Conservation (phyloP, 1,140 invertebrate genomes). For the Lordiphosa stackelbergi region DNA sequence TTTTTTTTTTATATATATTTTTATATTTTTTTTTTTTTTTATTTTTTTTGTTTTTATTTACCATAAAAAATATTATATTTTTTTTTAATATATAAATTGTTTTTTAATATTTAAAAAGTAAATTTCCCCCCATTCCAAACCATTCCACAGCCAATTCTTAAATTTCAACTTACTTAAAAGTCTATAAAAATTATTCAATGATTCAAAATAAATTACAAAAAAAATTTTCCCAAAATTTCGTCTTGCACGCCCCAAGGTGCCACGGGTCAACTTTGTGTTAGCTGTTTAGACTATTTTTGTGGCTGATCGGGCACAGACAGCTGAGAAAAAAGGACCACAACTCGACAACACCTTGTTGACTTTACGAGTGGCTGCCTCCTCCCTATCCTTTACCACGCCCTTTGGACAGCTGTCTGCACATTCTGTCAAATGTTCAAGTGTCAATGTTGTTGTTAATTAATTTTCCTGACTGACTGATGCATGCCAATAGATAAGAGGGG, state of each 20-base stretch:
- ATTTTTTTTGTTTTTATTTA: no score
- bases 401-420: conserved; percentile 40
- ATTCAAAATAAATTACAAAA: no score
- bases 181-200: no score
- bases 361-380: conserved; percentile 39
- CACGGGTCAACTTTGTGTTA: no score
- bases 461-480: conserved; percentile 69
- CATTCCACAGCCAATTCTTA: no score
- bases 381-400: background rate
- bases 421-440: conserved; percentile 70
- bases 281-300: conserved; percentile 30
- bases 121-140: no score
- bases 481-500: conserved; percentile 62
- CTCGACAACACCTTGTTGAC: conserved; percentile 66
- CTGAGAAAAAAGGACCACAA: conserved; percentile 37
- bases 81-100: no score
- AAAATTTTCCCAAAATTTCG: background rate
- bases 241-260: conserved; percentile 1
- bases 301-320: conserved; percentile 14
- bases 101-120: no score
- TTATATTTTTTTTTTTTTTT: no score
- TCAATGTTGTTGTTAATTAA: conserved; percentile 75
- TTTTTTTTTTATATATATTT: no score
- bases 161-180: no score
- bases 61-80: no score